Base-by-base conservation (phyloP, 2,888 invertebrate species). In the Metalampra italica region DNA sequence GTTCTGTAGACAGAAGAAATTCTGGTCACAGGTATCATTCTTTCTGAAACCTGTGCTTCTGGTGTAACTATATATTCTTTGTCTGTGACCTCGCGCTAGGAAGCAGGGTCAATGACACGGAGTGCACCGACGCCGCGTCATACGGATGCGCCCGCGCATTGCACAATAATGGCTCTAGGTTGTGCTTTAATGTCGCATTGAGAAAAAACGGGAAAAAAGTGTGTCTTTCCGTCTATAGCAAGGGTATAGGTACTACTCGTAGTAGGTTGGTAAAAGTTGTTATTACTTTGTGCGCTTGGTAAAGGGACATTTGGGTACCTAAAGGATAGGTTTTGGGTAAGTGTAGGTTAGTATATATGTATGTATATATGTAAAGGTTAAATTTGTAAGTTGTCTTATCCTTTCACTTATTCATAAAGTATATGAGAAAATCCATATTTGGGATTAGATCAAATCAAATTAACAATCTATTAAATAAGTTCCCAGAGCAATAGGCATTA, bases 131-230 rank as follows among this genome's bases (percentile, higher is more conserved):
- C 75, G 75, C 14, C 62, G 61, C 69, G 67, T 71, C 74, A 71
- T 64, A 70, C 78, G 75, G 76, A 77, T 79, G 81, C 77, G 71
- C 68, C 62, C 54, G 72, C 75, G 73, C 77, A 73, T 77, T 78
- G 78, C 77, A 73, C 75, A 75, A 77, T 72, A 61, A 71, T 71
- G 60, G 61, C 60, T 50, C 57, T 49, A 47, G 55, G 47, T 54
- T 55, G 56, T 54, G 57, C 52, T 51, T 58, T 57, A 51, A 52
- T 58, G 49, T 49, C 45, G 51, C 39, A 29, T 45, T 30, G 43
- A 45, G 38, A 46, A 47, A 47, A 46, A 50, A 53, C 51, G 50
- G 51, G 51, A 51, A 51, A 57, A 57, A 59, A 55, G 47, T 45
- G 29, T 29, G 12, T 12, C 36, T 46, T 50, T 44, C 41, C 47